Base-by-base conservation (phyloP, 2,888 invertebrate genomes). In the Drosophila parthenogenetica region DNA sequence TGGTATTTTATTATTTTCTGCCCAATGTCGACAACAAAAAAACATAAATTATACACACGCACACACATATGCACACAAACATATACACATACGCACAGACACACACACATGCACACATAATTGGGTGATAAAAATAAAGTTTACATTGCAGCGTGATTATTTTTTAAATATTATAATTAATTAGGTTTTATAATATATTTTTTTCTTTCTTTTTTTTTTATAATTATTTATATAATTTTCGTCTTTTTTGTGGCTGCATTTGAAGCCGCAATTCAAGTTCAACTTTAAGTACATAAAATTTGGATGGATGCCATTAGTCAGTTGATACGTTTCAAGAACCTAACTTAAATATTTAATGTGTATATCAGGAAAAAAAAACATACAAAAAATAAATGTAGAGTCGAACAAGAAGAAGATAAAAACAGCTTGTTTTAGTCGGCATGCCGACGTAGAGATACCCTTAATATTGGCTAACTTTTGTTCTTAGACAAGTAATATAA, bases 261-360 rank as follows among this genome's bases (percentile, higher is more conserved):
- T 72, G n/a, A 37, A 61, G 73, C 72, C 54, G 72, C 72, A 73
- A 43, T 69, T 69, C 54, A 75, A 69, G 63, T 69, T 73, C 55
- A 73, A 75, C 73, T 73, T 77, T 75, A 75, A 75, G 63, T 77
- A 73, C 78, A 77, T 75, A 65, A 70, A 72, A 71, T 77, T 75
- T 76, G 71, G 79, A 76, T 76, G 78, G 75, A 76, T 69, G 78
- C 78, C 77, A 65, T 74, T 78, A 78, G 75, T 78, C 74, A 78
- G 75, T 75, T 75, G 64, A 63, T 77, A 69, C 73, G 54, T 77
- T 59, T 29, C 32, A 59, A 54, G 42, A 71, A 64, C 64, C 48
- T 62, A 67, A 73, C 37, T 55, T 45, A 57, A 45, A 25, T 55
- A 22, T 54, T 39, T 7, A 29, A 35, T 11, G 35, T 45, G n/a